Evolutionary conservation across 2,888 invertebrate species (phyloP).

Genomic region (Helleia helle): DNA sequence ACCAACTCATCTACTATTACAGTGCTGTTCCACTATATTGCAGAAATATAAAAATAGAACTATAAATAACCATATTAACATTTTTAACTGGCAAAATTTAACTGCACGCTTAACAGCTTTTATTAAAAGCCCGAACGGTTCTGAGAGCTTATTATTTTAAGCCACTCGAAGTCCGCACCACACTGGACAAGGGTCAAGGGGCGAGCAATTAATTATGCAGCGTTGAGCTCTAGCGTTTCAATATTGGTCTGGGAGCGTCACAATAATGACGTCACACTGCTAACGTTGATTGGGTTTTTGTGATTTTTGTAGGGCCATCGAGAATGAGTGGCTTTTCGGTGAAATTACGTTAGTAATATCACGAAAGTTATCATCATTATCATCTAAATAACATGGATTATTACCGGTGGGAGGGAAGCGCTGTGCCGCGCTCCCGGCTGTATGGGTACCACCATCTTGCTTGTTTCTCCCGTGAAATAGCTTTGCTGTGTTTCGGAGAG

Average conservation of each 20-base stretch:
- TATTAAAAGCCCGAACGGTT: conserved; percentile 6
- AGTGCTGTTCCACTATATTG: too few species aligned
- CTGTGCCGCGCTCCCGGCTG: too few species aligned
- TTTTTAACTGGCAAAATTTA: not conserved
- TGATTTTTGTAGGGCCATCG: conserved; percentile 5
- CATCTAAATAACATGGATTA: too few species aligned
- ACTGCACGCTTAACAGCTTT: conserved; percentile 5
- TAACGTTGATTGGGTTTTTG: conserved; percentile 13
- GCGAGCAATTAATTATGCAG: conserved; percentile 25
- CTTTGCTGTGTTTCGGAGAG: too few species aligned
- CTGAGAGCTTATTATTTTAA: conserved; percentile 8
- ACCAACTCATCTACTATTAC: too few species aligned
- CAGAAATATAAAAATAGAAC: too few species aligned
- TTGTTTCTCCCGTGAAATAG: too few species aligned
- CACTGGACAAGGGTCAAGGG: conserved; percentile 20
- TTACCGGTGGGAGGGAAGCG: too few species aligned
- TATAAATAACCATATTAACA: too few species aligned
- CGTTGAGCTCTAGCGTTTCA: conserved; percentile 23
- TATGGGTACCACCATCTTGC: too few species aligned
- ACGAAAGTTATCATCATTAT: too few species aligned
- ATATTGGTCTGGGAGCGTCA: conserved; percentile 22
- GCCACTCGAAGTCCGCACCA: conserved; percentile 7
- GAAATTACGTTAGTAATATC: too few species aligned
- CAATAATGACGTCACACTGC: conserved; percentile 18
- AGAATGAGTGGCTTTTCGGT: not conserved